Evolutionary conservation across 1,140 invertebrate species (phyloP).

Genomic region (Ectropis grisescens): DNA sequence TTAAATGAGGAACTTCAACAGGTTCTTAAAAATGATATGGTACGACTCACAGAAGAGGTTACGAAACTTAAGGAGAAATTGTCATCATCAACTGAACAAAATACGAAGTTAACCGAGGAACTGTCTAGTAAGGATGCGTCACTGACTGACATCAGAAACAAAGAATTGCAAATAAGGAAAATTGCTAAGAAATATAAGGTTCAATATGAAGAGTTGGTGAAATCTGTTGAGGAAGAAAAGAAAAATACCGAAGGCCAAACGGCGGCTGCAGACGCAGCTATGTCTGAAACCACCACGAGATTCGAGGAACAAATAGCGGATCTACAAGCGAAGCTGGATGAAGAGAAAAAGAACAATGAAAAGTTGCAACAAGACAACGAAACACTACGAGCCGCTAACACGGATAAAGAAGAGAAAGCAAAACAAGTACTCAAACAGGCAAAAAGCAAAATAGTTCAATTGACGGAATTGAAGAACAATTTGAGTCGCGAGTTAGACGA

Average conservation of each 20-base stretch:
- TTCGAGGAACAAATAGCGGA: slow-evolving; percentile 73
- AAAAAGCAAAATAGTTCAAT: slow-evolving; percentile 77
- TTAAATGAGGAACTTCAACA: slow-evolving; percentile 68
- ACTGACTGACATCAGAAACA: slow-evolving; percentile 81
- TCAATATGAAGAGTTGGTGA: slow-evolving; percentile 82
- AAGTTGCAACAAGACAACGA: slow-evolving; percentile 80
- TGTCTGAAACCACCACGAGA: slow-evolving; percentile 50
- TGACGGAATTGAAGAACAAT: slow-evolving; percentile 77
- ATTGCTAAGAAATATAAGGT: slow-evolving; percentile 95
- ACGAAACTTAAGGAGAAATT: slow-evolving; percentile 68
- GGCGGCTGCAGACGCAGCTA: slow-evolving; percentile 40
- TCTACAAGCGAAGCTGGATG: slow-evolving; percentile 72
- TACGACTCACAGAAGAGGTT: slow-evolving; percentile 71
- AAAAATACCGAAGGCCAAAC: slow-evolving; percentile 68
- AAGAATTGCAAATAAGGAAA: slow-evolving; percentile 86
- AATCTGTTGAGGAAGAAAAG: slow-evolving; percentile 75
- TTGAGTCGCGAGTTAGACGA: slow-evolving; percentile 74
- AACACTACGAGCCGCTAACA: slow-evolving; percentile 72
- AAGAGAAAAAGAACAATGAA: slow-evolving; percentile 74
- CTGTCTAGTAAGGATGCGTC: slow-evolving; percentile 76
- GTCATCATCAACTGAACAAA: slow-evolving; percentile 73
- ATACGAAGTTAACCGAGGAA: slow-evolving; percentile 78
- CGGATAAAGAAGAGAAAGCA: slow-evolving; percentile 80
- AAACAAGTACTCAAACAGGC: slow-evolving; percentile 81
- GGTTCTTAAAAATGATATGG: slow-evolving; percentile 53